Percentiles rank a stretch among this genome's conserved stretches.
Evolutionary conservation across 2,113 vertebrate genomes (phyloP).

Genomic region (Cheilinus undulatus): DNA sequence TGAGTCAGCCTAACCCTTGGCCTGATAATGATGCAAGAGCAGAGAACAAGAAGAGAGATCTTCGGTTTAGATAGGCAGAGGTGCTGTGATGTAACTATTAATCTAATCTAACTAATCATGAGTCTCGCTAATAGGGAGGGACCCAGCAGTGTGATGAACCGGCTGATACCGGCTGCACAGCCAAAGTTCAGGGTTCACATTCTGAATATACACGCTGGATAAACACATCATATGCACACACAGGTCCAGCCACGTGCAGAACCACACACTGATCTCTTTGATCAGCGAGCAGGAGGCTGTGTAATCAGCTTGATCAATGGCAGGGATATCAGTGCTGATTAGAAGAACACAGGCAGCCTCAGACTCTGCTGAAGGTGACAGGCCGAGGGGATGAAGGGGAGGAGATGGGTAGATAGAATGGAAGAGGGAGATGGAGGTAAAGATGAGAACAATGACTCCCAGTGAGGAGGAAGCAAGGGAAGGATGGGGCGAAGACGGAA

Average conservation of each 20-base stretch:
- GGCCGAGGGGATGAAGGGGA: background rate
- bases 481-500: constrained; percentile 2
- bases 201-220: constrained; percentile 13
- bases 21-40: constrained; percentile 55
- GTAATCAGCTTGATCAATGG: constrained; percentile 75
- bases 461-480: constrained; percentile 1
- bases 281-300: constrained; percentile 66
- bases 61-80: constrained; percentile 53
- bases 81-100: constrained; percentile 68
- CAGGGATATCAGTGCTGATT: constrained; percentile 74
- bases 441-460: background rate
- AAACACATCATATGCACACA: constrained; percentile 19
- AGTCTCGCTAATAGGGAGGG: constrained; percentile 64
- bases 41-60: constrained; percentile 51
- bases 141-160: constrained; percentile 55
- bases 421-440: background rate
- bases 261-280: constrained; percentile 56
- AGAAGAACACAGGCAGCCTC: constrained; percentile 55
- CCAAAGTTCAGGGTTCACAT: constrained; percentile 71
- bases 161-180: constrained; percentile 59
- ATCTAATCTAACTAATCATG: constrained; percentile 74
- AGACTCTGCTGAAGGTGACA: constrained; percentile 56
- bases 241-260: constrained; percentile 30
- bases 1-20: constrained; percentile 44
- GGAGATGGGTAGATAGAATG: constrained; percentile 33